A percentile compares a stretch with the other conserved stretches of the same genome.
Evolutionary conservation across 2,888 invertebrate genomes (phyloP).

Genomic region (Perizoma flavofasciatum): DNA sequence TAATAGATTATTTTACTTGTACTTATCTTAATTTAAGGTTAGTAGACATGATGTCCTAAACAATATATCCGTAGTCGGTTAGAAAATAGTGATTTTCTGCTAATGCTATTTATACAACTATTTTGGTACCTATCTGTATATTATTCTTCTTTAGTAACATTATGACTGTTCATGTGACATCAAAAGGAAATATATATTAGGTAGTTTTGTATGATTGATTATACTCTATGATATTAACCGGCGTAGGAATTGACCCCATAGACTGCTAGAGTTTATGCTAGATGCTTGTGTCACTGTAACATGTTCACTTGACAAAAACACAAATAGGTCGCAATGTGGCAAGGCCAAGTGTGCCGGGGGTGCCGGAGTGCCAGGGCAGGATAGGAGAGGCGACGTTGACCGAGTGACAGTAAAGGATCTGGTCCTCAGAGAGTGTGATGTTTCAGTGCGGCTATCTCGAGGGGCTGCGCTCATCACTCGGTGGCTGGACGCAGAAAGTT

Average conservation of each 20-base stretch:
- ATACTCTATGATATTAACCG: slow-evolving; percentile 21
- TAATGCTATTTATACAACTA: slow-evolving; percentile 33
- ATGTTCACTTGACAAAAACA: slow-evolving; percentile 58
- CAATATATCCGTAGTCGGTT: slow-evolving; percentile 33
- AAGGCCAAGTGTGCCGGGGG: slow-evolving; percentile 16
- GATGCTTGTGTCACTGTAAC: slow-evolving; percentile 62
- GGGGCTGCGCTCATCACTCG: slow-evolving; percentile 97
- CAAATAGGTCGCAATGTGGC: slow-evolving; percentile 47
- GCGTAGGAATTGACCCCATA: slow-evolving; percentile 48
- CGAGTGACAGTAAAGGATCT: slow-evolving; percentile 56
- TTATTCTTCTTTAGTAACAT: slow-evolving; percentile 31
- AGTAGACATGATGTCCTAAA: slow-evolving; percentile 19
- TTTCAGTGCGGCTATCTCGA: slow-evolving; percentile 96
- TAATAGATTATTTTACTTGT: slow-evolving; percentile 17
- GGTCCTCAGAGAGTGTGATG: slow-evolving; percentile 83
- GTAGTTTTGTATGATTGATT: slow-evolving; percentile 22
- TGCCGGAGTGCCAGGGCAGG: slow-evolving; percentile 22
- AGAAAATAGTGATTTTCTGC: slow-evolving; percentile 38
- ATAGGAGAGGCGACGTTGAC: slow-evolving; percentile 40
- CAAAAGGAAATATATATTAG: slow-evolving; percentile 22
- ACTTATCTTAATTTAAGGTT: slow-evolving; percentile 13
- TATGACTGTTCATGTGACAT: slow-evolving; percentile 20
- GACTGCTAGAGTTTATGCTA: slow-evolving; percentile 58
- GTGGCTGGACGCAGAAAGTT: slow-evolving; percentile 98
- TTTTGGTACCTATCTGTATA: slow-evolving; percentile 21